These are phyloP conservation scores for Drosophila pachea DNA, from an alignment of 1,140 invertebrate genomes.

Conservation along the genomic window DNA sequence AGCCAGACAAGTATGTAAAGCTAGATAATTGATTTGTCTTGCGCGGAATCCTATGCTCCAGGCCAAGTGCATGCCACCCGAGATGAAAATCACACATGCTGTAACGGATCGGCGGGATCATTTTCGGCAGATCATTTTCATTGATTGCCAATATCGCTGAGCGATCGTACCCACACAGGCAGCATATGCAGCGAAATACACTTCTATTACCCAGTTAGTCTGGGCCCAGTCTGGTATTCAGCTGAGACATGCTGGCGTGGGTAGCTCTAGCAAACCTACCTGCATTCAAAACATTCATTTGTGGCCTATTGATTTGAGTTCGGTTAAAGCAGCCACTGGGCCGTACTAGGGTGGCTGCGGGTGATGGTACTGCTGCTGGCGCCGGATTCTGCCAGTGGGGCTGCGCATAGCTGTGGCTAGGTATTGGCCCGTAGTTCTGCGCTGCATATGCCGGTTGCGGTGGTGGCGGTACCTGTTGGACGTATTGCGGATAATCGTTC, in stretches of 20 bases:
- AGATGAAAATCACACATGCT: constrained; percentile 39
- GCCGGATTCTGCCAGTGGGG: background rate
- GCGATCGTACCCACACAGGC: too few species aligned
- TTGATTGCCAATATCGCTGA: too few species aligned
- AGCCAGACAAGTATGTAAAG: constrained; percentile 37
- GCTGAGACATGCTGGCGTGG: background rate
- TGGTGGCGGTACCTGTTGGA: constrained; percentile 21
- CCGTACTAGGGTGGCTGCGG: constrained; percentile 7
- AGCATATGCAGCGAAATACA: too few species aligned
- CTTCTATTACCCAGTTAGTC: too few species aligned
- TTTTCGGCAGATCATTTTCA: too few species aligned
- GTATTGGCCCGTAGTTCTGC: constrained; percentile 17
- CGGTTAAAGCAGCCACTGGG: constrained; percentile 27
- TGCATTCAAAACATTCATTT: constrained; percentile 37
- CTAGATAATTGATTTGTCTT: background rate
- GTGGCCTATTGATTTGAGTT: constrained; percentile 38
- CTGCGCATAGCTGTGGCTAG: background rate
- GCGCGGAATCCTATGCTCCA: constrained; percentile 52
- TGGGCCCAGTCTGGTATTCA: background rate
- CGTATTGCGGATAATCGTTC: background rate
- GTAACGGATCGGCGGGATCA: too few species aligned
- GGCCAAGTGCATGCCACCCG: constrained; percentile 62
- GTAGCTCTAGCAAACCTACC: constrained; percentile 30
- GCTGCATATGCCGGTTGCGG: background rate
- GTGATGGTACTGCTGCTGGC: background rate